A percentile compares a stretch with the other conserved stretches of the same genome.
These are phyloP conservation scores for Crossoptilon crossoptilon DNA, from an alignment of 2,797 vertebrate species.

Conservation along the genomic window DNA sequence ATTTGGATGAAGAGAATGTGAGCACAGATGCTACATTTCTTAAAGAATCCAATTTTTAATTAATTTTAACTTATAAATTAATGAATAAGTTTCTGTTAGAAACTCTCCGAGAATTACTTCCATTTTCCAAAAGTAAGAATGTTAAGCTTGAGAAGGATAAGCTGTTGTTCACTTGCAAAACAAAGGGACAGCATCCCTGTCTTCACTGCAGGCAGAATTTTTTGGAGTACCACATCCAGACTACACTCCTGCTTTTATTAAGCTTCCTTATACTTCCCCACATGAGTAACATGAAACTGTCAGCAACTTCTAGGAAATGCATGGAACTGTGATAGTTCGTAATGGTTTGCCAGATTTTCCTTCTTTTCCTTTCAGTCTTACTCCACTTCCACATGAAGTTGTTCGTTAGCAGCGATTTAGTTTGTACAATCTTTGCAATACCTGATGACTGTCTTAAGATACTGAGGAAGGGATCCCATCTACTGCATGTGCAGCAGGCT, in stretches of 20 bases:
- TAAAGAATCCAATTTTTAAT: constrained; percentile 58
- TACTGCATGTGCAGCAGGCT: accelerated
- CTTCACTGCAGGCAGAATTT: not conserved
- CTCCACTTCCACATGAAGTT: not conserved
- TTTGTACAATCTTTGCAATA: accelerated
- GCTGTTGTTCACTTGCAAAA: constrained; percentile 2
- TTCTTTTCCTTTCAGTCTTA: not conserved
- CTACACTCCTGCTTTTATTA: not conserved
- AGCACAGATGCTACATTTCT: constrained; percentile 33
- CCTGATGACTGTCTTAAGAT: not conserved
- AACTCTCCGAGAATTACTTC: constrained; percentile 20
- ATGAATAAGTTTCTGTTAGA: constrained; percentile 11
- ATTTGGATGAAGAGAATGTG: constrained; percentile 11
- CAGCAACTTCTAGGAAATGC: not conserved
- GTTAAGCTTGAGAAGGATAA: not conserved
- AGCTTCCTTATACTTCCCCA: not conserved
- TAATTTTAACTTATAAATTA: constrained; percentile 45
- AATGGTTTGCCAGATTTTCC: not conserved
- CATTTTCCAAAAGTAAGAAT: not conserved
- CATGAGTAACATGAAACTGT: not conserved
- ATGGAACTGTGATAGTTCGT: not conserved
- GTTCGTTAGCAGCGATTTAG: not conserved
- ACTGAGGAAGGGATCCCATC: not conserved
- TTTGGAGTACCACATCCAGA: not conserved
- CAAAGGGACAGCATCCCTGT: not conserved